These are phyloP conservation scores for Psephotus haematonotus DNA, from an alignment of 2,113 vertebrate genomes.

Conservation along the genomic window DNA sequence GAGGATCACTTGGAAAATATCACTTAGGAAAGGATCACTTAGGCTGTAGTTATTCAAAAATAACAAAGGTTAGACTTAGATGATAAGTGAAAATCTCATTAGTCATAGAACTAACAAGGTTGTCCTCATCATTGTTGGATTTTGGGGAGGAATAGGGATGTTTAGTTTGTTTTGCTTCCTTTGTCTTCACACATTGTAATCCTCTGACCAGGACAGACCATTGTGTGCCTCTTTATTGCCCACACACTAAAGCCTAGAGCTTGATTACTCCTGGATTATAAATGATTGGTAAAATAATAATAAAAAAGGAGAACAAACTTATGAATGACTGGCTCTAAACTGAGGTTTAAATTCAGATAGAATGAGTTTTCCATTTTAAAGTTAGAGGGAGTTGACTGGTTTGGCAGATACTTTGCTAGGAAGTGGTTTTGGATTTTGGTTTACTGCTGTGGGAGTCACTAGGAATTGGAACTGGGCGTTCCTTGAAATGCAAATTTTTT, in stretches of 20 bases:
- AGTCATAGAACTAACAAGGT: neutral
- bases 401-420: constrained; percentile 56
- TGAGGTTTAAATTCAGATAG: neutral
- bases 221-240: neutral
- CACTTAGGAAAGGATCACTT: neutral
- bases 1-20: neutral
- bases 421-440: constrained; percentile 58
- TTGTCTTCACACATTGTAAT: neutral
- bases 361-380: constrained; percentile 8
- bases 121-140: neutral
- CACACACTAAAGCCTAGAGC: neutral
- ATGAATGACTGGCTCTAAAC: neutral
- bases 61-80: neutral
- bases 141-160: neutral
- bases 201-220: neutral
- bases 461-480: constrained; percentile 41
- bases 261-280: neutral
- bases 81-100: neutral
- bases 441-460: neutral
- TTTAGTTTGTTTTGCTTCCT: neutral
- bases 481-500: constrained; percentile 64
- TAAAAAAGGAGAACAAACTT: neutral
- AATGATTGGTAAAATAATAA: neutral
- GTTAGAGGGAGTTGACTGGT: neutral
- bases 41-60: neutral